Base-by-base conservation (phyloP, 2,888 invertebrate genomes). In the Prosopocoilus inquinatus region DNA sequence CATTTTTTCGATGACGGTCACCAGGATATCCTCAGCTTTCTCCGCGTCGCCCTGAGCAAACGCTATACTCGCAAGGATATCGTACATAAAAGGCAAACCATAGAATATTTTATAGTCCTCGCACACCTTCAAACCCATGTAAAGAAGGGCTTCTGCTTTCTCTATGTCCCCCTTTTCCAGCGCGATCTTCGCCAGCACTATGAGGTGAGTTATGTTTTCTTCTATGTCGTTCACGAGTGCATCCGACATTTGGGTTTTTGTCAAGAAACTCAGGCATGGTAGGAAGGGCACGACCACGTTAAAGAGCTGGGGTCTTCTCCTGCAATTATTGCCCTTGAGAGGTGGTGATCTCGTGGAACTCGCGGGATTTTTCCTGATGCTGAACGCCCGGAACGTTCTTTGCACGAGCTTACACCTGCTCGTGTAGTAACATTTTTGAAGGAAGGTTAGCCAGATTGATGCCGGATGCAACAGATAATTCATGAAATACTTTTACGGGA, bases 1-100 rank as follows among this genome's bases (percentile, higher is more conserved):
- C 57, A 79, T 66, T 63, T 76, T 77, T 57, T 79, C 78, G 9
- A 78, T 77, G 2, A 72, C 75, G 33, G 71, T 68, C 0, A 75
- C 75, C 43, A 79, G 59, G 34, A 78, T 60, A 15, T 69, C 64
- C 61, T 79, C 78, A 2, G 78, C 78, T 65, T 75, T 75, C 5
- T 65, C 63, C 9, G 76, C 64, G 36, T 77, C 71, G 1, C 78
- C 78, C 59, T 75, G 69, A 15, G 71, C 73, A 46, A 78, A 69
- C 2, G 77, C 73, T 3, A 80, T 75, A 1, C 76, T 74, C 2
- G 78, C 74, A 16, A 79, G 63, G 51, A 79, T 71, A 62, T 80
- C 79, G 61, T 78, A 79, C 57, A 79, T 73, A 56, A 73, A 74
- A 13, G 76, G 73, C 55, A 77, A 60, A 11, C 74, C 75, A 43